These are phyloP conservation scores for Pongo pygmaeus DNA, from an alignment of 2,113 vertebrate species.

Conservation along the genomic window DNA sequence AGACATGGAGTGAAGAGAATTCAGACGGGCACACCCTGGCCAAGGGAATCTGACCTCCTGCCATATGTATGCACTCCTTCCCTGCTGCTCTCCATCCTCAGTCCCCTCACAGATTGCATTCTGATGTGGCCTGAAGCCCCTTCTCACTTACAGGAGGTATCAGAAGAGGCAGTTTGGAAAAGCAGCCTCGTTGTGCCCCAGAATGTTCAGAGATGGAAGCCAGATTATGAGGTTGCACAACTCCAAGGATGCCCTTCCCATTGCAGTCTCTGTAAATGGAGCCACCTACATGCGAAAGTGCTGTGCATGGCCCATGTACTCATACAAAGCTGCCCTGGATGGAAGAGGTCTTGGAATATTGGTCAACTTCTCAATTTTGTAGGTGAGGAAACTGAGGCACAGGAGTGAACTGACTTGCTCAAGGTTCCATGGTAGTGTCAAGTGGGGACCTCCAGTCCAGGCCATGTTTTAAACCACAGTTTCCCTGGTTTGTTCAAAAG, in stretches of 20 bases:
- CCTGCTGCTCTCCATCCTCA: neutral
- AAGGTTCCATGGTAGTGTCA: neutral
- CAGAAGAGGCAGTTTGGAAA: neutral
- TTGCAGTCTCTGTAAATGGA: neutral
- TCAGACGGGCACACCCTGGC: neutral
- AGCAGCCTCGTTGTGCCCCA: neutral
- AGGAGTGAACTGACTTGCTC: neutral
- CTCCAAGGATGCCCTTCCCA: neutral
- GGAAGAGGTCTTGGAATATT: neutral
- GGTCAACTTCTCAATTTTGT: neutral
- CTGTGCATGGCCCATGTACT: neutral
- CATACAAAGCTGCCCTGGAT: neutral
- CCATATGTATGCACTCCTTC: too few species aligned
- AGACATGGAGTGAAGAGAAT: neutral
- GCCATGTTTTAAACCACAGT: neutral
- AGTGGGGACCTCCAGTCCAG: neutral
- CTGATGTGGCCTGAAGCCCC: neutral
- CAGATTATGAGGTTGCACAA: neutral
- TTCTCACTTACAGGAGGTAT: neutral
- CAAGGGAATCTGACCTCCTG: neutral
- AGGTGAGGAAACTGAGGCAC: neutral
- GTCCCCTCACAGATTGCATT: neutral
- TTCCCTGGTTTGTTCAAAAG: neutral
- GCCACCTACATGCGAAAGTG: rapidly evolving
- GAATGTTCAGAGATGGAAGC: neutral